Base-by-base conservation (phyloP, 1,140 invertebrate species). In the Apocrypta bakeri region DNA sequence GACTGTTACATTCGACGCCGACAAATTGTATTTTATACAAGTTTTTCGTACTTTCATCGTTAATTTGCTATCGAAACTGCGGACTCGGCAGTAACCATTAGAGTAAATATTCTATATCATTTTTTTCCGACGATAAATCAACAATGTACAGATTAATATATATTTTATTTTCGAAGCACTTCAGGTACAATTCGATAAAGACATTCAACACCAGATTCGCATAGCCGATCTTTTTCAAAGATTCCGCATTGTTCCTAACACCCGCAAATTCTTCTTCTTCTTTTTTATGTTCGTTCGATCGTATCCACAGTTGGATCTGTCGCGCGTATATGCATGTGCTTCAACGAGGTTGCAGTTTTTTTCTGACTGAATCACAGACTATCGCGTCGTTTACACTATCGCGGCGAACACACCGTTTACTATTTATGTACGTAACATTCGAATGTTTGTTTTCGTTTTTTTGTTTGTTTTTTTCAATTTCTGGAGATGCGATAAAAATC, bases 301-400 rank as follows among this genome's bases (percentile, higher is more conserved):
- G 14, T 31, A 81, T 33, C 21, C 27, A n/a, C 17, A 33, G 31
- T 9, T 12, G 68, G 31, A 63, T 76, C 37, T 63, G 42, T 76
- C 11, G 48, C 7, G 56, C 56, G 25, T 66, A 48, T 71, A 37
- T 48, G 14, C 4, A 17, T 48, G 42, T 17, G 1, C 14, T 37
- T 73, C 37, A 72, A 72, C 11, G 21, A 24, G 0, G 29, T 33
- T 17, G 11, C n/a, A 14, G 29, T 6, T 72, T 64, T n/a, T 66
- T 21, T 48, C 74, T 68, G 63, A 68, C 56, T 68, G 40, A 81
- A 81, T 74, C 63, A 81, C 79, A 75, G 56, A 69, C 12, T 72
- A 80, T 42, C 71, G 48, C 48, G n/a, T 56, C n/a, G 21, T 56
- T 56, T 56, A 21, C n/a, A 80, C 31, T 12, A 63, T 80, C 68